phyloP scores from a whole-genome alignment of 2,888 invertebrate genomes.

The Ochropacha duplaris region DNA sequence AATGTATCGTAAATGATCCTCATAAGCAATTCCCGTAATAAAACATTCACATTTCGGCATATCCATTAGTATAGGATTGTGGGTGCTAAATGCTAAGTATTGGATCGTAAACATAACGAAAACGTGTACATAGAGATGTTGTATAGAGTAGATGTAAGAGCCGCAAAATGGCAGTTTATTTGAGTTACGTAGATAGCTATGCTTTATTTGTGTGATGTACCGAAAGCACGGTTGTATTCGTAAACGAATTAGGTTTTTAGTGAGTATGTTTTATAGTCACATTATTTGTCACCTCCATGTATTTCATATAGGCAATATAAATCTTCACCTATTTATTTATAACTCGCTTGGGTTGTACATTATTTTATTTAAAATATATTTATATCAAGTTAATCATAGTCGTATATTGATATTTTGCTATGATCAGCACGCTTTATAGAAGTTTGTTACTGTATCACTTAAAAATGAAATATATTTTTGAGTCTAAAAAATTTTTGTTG shows the following conservation, averaged over 20 bases:
- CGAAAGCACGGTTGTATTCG: conserved; percentile 45
- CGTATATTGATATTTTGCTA: background rate
- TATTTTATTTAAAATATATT: background rate
- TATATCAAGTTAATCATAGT: background rate
- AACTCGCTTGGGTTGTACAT: background rate
- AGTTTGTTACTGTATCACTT: background rate
- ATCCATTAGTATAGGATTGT: conserved; percentile 61
- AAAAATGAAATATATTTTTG: conserved; percentile 8
- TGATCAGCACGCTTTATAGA: background rate
- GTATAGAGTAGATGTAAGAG: conserved; percentile 53
- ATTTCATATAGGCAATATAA: background rate
- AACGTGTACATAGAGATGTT: conserved; percentile 61
- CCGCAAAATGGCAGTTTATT: conserved; percentile 26
- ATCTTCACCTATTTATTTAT: background rate
- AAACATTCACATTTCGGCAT: conserved; percentile 50
- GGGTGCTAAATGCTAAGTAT: conserved; percentile 65
- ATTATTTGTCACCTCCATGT: conserved; percentile 39
- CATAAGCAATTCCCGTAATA: conserved; percentile 30
- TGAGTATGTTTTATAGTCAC: conserved; percentile 46
- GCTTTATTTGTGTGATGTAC: conserved; percentile 21
- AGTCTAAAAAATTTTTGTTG: conserved; percentile 7
- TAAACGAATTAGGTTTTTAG: conserved; percentile 47
- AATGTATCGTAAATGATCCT: conserved; percentile 28
- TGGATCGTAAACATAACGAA: conserved; percentile 39
- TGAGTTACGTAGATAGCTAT: conserved; percentile 20